Conservation (phyloP, 2,797 vertebrate genomes). For the Brotula barbata region DNA sequence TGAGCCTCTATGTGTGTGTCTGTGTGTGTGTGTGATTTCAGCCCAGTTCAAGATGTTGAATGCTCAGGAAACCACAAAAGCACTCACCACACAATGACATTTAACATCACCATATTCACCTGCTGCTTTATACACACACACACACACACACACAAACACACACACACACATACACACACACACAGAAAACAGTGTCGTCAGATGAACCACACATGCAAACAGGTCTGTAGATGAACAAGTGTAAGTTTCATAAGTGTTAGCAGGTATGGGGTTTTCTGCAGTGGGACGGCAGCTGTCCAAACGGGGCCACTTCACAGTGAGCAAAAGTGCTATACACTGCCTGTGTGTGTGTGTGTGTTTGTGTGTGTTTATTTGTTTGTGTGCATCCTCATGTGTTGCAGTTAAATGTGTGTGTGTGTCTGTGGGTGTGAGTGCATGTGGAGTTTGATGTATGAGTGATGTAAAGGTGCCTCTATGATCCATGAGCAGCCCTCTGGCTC, state of each 20-base stretch:
- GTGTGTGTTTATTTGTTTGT: background rate
- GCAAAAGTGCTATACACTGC: background rate
- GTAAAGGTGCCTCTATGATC: no score
- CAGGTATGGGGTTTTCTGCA: background rate
- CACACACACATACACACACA: constrained; percentile 4
- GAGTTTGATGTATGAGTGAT: background rate
- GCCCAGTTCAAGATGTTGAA: no score
- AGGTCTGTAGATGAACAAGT: constrained; percentile 31
- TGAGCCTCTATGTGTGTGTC: no score
- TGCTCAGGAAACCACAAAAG: no score
- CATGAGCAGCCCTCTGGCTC: constrained; percentile 4
- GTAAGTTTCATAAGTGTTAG: constrained; percentile 12
- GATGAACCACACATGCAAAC: constrained; percentile 16
- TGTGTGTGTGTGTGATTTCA: no score
- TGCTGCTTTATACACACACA: constrained; percentile 3
- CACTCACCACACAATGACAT: constrained; percentile 14
- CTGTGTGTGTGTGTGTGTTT: constrained; percentile 4
- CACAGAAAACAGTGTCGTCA: constrained; percentile 9
- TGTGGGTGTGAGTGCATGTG: constrained; percentile 4
- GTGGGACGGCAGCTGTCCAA: background rate
- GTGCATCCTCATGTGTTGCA: no score
- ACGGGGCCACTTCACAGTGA: background rate
- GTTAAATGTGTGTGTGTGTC: background rate
- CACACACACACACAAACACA: constrained; percentile 9
- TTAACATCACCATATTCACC: constrained; percentile 17